Evolutionary conservation across 2,888 invertebrate genomes (phyloP).

Genomic region (Caenorhabditis sinica): DNA sequence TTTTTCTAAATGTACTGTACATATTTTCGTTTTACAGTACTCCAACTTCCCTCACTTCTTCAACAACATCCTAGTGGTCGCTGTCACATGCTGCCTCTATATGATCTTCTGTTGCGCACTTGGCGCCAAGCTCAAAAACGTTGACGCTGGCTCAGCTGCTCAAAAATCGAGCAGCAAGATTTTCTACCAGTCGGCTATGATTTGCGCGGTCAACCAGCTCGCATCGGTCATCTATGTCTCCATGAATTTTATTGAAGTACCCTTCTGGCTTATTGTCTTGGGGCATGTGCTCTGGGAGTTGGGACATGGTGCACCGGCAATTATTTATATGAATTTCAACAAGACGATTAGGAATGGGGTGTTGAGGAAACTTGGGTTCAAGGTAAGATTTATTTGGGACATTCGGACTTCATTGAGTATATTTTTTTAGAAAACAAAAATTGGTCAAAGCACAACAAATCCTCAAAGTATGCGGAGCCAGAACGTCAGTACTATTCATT

Average conservation of each 20-base stretch:
- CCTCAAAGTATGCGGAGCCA: too few relatives aligned
- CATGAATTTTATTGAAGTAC: conserved; percentile 22
- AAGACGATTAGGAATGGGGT: conserved; percentile 10
- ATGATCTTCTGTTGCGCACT: not conserved
- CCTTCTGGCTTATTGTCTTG: conserved; percentile 9
- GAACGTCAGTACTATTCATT: too few relatives aligned
- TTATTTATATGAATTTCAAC: conserved; percentile 17
- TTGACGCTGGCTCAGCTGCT: too few relatives aligned
- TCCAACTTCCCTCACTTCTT: conserved; percentile 8
- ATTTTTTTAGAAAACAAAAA: too few relatives aligned
- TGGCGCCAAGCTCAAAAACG: not conserved
- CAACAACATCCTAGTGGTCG: conserved; percentile 19
- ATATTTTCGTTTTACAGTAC: not conserved
- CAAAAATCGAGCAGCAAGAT: conserved; percentile 3
- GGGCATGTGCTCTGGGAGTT: conserved; percentile 25
- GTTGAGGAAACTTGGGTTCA: not conserved
- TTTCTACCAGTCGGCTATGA: conserved; percentile 19
- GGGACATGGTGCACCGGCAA: not conserved
- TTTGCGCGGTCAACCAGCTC: conserved; percentile 2
- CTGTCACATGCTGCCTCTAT: conserved; percentile 1
- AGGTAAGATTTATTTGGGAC: not conserved
- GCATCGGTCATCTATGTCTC: conserved; percentile 14
- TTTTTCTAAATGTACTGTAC: too few relatives aligned
- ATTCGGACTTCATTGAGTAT: too few relatives aligned
- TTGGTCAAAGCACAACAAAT: too few relatives aligned